phyloP scores from a whole-genome alignment of 2,797 vertebrate species.

The Crotalus adamanteus region DNA sequence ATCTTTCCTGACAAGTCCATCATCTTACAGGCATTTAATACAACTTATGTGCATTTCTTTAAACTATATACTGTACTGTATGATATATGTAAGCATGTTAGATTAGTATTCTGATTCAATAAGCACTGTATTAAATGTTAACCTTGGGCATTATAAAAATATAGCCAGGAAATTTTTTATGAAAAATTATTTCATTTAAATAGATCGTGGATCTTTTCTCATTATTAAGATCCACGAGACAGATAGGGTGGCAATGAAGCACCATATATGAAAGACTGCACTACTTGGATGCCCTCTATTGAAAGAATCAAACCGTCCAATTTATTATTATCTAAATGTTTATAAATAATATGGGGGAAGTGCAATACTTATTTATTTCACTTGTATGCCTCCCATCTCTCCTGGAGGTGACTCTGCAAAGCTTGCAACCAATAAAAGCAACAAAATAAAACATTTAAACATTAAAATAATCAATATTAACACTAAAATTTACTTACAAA shows the following conservation, averaged over 20 bases:
- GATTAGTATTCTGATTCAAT: neutral
- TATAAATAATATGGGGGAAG: neutral
- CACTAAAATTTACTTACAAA: neutral
- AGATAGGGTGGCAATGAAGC: neutral
- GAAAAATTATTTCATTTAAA: neutral
- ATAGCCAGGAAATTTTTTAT: neutral
- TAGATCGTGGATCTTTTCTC: no score
- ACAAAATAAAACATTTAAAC: neutral
- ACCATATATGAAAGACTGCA: neutral
- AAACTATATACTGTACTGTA: neutral
- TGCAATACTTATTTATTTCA: neutral
- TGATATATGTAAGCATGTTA: neutral
- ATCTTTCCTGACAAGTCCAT: neutral
- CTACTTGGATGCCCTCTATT: neutral
- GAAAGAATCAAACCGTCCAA: neutral
- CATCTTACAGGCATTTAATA: neutral
- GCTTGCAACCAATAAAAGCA: neutral
- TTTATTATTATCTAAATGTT: neutral
- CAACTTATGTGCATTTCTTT: neutral
- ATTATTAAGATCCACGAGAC: neutral
- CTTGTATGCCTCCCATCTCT: neutral
- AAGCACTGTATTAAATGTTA: neutral
- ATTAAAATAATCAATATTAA: neutral
- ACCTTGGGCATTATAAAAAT: neutral
- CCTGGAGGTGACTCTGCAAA: neutral